Conservation (phyloP, 2,888 invertebrate species). For the Beris morrisii region DNA sequence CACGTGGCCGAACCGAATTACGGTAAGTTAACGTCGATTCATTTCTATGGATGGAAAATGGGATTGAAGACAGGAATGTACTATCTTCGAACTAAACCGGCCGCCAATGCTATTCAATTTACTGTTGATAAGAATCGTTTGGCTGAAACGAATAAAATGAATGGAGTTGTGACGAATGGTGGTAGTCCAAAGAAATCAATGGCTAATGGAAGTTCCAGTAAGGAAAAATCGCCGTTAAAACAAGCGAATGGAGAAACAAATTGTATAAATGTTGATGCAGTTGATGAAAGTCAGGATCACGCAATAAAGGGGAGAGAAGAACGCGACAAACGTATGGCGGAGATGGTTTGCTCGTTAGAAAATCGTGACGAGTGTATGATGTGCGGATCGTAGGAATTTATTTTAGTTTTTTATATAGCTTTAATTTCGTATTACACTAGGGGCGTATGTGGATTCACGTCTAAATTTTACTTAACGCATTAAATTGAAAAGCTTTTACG, state of each 20-base stretch:
- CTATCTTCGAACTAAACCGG: constrained; percentile 94
- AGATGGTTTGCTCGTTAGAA: constrained; percentile 81
- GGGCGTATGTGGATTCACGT: too few relatives aligned
- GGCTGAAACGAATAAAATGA: constrained; percentile 37
- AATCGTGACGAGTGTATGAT: constrained; percentile 87
- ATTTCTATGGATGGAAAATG: constrained; percentile 96
- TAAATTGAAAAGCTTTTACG: too few relatives aligned
- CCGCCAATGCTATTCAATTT: constrained; percentile 95
- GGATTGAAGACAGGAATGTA: constrained; percentile 99
- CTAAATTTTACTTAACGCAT: too few relatives aligned
- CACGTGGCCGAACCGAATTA: constrained; percentile 95
- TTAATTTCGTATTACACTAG: too few relatives aligned
- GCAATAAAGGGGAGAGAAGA: constrained; percentile 4
- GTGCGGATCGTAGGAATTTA: constrained; percentile 72
- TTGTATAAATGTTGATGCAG: neutral
- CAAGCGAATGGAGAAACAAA: neutral
- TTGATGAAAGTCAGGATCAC: constrained; percentile 36
- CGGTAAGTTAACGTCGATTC: constrained; percentile 94
- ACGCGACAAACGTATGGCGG: constrained; percentile 65
- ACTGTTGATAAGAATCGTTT: constrained; percentile 88
- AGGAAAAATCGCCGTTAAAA: neutral
- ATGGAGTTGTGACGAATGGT: neutral
- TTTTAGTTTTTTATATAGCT: neutral
- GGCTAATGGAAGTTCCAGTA: constrained; percentile 31
- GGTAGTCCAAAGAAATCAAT: neutral